These are phyloP conservation scores for Thereva unica DNA, from an alignment of 2,888 invertebrate genomes.

Conservation along the genomic window DNA sequence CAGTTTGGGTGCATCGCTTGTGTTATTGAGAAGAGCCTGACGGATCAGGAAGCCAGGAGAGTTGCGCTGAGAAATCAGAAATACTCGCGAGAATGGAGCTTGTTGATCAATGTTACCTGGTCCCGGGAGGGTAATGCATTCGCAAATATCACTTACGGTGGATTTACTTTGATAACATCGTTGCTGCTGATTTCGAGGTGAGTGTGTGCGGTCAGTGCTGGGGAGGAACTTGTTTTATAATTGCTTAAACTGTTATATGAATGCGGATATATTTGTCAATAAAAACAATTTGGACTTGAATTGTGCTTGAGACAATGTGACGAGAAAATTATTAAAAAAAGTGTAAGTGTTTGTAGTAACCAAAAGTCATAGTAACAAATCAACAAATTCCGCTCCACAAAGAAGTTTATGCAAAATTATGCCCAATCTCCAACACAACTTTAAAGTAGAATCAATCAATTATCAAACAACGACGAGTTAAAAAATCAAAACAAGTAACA, in stretches of 20 bases:
- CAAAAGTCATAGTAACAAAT: too few species aligned
- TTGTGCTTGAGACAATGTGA: too few species aligned
- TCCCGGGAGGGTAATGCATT: slow-evolving; percentile 45
- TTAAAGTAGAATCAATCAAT: too few species aligned
- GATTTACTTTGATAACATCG: slow-evolving; percentile 44
- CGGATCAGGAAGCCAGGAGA: slow-evolving; percentile 44
- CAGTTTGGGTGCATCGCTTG: slow-evolving; percentile 46
- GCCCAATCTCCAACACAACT: too few species aligned
- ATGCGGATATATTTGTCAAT: too few species aligned
- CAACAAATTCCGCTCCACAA: too few species aligned
- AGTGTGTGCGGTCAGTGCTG: neutral
- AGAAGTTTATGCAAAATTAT: too few species aligned
- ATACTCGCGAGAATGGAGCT: slow-evolving; percentile 43
- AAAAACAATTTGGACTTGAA: too few species aligned
- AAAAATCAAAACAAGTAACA: too few species aligned
- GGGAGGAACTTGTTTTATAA: neutral
- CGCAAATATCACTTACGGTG: slow-evolving; percentile 46
- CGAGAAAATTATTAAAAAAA: too few species aligned
- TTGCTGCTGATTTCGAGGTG: slow-evolving; percentile 45
- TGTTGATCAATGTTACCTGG: slow-evolving; percentile 44
- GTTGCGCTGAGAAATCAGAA: slow-evolving; percentile 45
- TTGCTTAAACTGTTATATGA: neutral
- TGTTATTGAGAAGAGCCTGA: slow-evolving; percentile 43
- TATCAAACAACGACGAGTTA: too few species aligned
- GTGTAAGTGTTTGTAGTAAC: too few species aligned